phyloP scores from a whole-genome alignment of 2,797 vertebrate species.

The Ctenochaetus hawaiiensis region DNA sequence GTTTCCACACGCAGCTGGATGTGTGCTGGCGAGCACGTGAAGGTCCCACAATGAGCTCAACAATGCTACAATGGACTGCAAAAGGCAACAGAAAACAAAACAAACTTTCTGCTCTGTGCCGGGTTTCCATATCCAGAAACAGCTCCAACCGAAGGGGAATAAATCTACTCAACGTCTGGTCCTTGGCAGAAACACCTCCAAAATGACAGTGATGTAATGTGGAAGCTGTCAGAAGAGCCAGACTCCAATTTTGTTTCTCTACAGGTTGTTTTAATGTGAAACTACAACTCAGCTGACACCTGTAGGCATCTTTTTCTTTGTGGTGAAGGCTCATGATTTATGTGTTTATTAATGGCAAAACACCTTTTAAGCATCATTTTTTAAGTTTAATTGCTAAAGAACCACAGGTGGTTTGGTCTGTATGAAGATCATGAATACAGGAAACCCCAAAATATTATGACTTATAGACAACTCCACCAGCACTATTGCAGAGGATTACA shows the following conservation, averaged over 20 bases:
- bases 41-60: slow-evolving; percentile 72
- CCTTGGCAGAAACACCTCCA: slow-evolving; percentile 56
- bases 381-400: too few relatives aligned
- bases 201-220: background rate
- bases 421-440: too few relatives aligned
- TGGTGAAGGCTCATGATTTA: too few relatives aligned
- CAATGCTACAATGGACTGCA: slow-evolving; percentile 73
- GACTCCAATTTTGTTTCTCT: background rate
- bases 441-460: too few relatives aligned
- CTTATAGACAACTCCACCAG: too few relatives aligned
- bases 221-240: slow-evolving; percentile 52
- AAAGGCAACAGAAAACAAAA: slow-evolving; percentile 47
- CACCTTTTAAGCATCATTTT: too few relatives aligned
- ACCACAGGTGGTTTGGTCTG: too few relatives aligned
- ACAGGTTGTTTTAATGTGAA: background rate
- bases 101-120: slow-evolving; percentile 47
- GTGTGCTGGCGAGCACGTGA: slow-evolving; percentile 69
- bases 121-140: slow-evolving; percentile 79
- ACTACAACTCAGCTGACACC: background rate
- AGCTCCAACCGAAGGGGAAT: slow-evolving; percentile 52
- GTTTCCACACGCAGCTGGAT: slow-evolving; percentile 65
- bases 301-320: background rate
- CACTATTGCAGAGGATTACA: too few relatives aligned
- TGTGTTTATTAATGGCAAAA: background rate
- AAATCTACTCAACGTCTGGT: slow-evolving; percentile 25